Base-by-base conservation (phyloP, 2,797 vertebrate species). In the Tragopan temminckii region DNA sequence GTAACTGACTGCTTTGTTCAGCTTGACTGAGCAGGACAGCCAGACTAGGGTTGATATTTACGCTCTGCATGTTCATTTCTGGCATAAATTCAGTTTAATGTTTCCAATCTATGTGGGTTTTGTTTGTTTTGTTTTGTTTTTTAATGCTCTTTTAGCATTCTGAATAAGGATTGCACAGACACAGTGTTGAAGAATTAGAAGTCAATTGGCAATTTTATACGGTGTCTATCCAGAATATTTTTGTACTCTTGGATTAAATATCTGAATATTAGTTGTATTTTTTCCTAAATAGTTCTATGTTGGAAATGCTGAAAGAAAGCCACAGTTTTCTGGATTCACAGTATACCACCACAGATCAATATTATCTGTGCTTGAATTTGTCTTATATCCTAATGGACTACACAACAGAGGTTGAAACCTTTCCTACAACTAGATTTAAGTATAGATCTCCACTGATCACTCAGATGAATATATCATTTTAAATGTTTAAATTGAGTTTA, bases 171-270 rank as follows among this genome's bases (percentile, higher is more conserved):
- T 36, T 46, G 27, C 48, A 66, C 35, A 88, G 42, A 78, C 19
- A 95, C 35, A 92, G 86, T 84, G 75, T 11, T 88, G 77, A 81
- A 43, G 69, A 91, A 92, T n/a, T 79, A 46, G 55, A 88, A 91
- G 94, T 79, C 85, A 78, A 38, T 52, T 80, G 25, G 35, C 40
- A 75, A 85, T 93, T 90, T 91, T n/a, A 75, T 86, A 23, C 2
- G 38, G 27, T 72, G 85, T 81, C 66, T 81, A 35, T 79, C 43
- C 63, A 70, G 64, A 80, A 77, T 82, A 67, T 29, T 86, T 89
- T 86, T 84, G 42, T 23, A 71, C 48, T 74, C 0, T 45, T 57
- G 1, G 82, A 80, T 83, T 86, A 85, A 79, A 23, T 66, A 64
- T 74, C 48, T 84, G 50, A 87, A 80, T 77, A 14, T 19, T 91